These are phyloP conservation scores for Aptenodytes patagonicus DNA, from an alignment of 2,113 vertebrate genomes.

Conservation along the genomic window DNA sequence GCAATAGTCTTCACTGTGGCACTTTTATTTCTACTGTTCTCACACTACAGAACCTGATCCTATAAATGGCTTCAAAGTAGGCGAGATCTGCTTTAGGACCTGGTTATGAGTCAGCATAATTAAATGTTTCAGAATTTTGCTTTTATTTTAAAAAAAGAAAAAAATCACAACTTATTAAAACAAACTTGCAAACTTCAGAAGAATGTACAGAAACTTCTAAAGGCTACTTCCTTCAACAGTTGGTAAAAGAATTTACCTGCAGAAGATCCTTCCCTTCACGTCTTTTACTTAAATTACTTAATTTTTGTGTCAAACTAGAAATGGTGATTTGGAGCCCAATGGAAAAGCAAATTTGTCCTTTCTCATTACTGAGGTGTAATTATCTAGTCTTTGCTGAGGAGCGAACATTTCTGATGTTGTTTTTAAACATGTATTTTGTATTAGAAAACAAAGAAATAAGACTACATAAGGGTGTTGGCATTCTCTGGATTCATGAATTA, in stretches of 20 bases:
- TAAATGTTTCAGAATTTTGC: not conserved
- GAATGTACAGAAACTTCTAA: not conserved
- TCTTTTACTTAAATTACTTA: not conserved
- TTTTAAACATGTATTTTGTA: not conserved
- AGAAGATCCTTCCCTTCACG: not conserved
- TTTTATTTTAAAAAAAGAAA: not conserved
- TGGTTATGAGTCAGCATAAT: constrained; percentile 32
- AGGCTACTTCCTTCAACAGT: not conserved
- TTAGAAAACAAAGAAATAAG: not conserved
- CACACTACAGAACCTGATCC: not conserved
- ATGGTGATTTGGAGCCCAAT: not conserved
- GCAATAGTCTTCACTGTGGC: not conserved
- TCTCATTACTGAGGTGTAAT: not conserved
- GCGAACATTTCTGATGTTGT: not conserved
- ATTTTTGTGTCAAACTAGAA: not conserved
- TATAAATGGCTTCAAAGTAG: constrained; percentile 43
- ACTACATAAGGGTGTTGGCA: accelerated
- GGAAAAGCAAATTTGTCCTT: not conserved
- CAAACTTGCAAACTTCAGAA: not conserved
- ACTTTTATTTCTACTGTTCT: not conserved
- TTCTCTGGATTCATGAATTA: not conserved
- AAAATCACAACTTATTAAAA: not conserved
- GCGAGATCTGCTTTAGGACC: constrained; percentile 5
- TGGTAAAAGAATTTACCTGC: not conserved
- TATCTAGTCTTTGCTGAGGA: not conserved